These are phyloP conservation scores for Empis stercorea DNA, from an alignment of 2,888 invertebrate genomes.

Conservation along the genomic window DNA sequence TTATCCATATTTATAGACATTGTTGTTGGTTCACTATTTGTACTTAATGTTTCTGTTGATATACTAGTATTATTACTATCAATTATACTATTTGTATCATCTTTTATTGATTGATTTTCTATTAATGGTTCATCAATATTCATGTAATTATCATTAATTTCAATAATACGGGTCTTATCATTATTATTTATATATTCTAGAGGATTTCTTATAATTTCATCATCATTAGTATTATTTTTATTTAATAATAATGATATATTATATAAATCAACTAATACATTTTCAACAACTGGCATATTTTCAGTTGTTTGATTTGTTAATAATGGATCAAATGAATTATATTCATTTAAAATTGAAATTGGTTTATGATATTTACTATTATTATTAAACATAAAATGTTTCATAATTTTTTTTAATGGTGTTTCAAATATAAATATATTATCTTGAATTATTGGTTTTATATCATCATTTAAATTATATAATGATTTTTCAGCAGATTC, in stretches of 20 bases:
- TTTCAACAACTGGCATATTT: constrained; percentile 31
- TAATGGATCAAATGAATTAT: constrained; percentile 1
- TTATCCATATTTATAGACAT: constrained; percentile 9
- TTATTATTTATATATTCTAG: not conserved
- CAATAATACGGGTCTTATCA: not conserved
- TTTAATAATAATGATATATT: constrained; percentile 16
- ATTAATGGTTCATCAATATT: not conserved
- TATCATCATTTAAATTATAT: constrained; percentile 8
- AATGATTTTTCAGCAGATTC: constrained; percentile 30
- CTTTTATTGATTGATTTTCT: not conserved
- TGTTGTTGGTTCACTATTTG: not conserved
- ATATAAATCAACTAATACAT: constrained; percentile 27
- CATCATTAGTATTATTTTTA: constrained; percentile 6
- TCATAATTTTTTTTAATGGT: constrained; percentile 24
- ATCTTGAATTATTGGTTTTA: too few relatives aligned
- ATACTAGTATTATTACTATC: not conserved
- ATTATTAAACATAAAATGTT: constrained; percentile 13
- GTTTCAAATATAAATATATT: constrained; percentile 20
- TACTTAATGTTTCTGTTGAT: not conserved
- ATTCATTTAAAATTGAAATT: not conserved
- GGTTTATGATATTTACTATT: not conserved
- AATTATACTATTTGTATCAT: not conserved
- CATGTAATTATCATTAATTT: not conserved
- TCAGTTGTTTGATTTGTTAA: constrained; percentile 19
- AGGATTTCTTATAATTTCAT: not conserved